Evolutionary conservation across 2,888 invertebrate species (phyloP).

Genomic region (Caenorhabditis sulstoni): DNA sequence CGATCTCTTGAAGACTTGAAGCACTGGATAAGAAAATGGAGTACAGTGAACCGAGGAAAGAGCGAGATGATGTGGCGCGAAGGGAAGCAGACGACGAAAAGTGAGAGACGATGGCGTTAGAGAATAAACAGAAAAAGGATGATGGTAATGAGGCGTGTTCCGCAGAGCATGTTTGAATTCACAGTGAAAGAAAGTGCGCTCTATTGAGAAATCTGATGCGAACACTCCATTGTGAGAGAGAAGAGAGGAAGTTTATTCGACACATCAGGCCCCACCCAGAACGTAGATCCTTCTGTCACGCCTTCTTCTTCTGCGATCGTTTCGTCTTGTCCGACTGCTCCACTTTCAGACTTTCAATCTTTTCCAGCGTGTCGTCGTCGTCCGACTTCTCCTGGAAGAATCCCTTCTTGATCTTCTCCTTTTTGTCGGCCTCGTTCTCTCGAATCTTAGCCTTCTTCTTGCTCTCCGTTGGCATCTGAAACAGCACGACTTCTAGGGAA

Average conservation of each 20-base stretch:
- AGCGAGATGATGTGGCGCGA: no score
- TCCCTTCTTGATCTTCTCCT: constrained; percentile 55
- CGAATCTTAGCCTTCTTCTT: constrained; percentile 23
- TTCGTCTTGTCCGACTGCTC: constrained; percentile 44
- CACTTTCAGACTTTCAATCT: constrained; percentile 48
- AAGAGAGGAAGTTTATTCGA: no score
- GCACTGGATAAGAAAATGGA: background rate
- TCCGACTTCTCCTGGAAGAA: constrained; percentile 60
- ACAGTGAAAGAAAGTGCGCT: no score
- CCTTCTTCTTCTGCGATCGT: constrained; percentile 19
- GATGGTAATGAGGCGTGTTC: background rate
- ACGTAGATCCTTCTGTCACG: no score
- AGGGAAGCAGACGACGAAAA: no score
- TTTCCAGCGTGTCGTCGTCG: constrained; percentile 58
- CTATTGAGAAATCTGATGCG: no score
- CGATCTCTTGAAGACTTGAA: background rate
- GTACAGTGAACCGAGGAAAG: no score
- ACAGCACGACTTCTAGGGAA: background rate
- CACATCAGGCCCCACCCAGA: no score
- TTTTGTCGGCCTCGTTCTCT: constrained; percentile 51
- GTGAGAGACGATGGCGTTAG: background rate
- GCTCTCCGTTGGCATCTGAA: constrained; percentile 39
- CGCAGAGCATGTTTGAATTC: no score
- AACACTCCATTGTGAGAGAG: no score
- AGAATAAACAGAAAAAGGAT: background rate